A percentile compares a stretch with the other conserved stretches of the same genome.
These are phyloP conservation scores for Bagarius yarrelli DNA, from an alignment of 2,113 vertebrate species.

Conservation along the genomic window DNA sequence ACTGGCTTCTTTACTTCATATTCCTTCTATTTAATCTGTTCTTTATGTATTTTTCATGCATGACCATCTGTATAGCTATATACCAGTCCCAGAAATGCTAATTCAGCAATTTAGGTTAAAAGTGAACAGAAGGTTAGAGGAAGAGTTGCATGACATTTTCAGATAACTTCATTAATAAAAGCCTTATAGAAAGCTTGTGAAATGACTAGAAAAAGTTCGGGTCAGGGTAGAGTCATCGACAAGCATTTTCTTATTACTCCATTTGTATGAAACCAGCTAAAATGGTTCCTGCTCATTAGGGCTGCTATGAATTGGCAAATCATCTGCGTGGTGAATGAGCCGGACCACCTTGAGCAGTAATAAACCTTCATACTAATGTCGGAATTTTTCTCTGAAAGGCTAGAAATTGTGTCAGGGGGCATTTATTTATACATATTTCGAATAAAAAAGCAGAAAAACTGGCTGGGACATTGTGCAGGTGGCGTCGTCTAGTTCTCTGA, in stretches of 20 bases:
- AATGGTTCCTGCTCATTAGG: not conserved
- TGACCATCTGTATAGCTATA: not conserved
- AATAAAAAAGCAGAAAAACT: not conserved
- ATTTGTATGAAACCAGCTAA: not conserved
- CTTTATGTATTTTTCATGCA: not conserved
- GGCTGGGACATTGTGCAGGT: slow-evolving; percentile 2
- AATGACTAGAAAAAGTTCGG: not conserved
- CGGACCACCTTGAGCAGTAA: not conserved
- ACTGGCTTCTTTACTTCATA: not conserved
- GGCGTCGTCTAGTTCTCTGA: not conserved
- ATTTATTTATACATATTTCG: not conserved
- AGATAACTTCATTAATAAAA: not conserved
- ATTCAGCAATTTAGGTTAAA: slow-evolving; percentile 1
- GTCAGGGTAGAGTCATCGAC: not conserved
- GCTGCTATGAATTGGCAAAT: not conserved
- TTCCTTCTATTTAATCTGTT: not conserved
- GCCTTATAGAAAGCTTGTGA: not conserved
- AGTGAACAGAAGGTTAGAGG: not conserved
- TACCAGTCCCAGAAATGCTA: not conserved
- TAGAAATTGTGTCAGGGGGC: not conserved
- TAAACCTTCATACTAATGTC: slow-evolving; percentile 6
- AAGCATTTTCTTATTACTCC: not conserved
- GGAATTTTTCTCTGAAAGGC: not conserved
- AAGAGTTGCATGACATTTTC: not conserved
- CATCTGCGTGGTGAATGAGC: not conserved